These are phyloP conservation scores for Podarcis raffonei DNA, from an alignment of 2,113 vertebrate species.

Conservation along the genomic window DNA sequence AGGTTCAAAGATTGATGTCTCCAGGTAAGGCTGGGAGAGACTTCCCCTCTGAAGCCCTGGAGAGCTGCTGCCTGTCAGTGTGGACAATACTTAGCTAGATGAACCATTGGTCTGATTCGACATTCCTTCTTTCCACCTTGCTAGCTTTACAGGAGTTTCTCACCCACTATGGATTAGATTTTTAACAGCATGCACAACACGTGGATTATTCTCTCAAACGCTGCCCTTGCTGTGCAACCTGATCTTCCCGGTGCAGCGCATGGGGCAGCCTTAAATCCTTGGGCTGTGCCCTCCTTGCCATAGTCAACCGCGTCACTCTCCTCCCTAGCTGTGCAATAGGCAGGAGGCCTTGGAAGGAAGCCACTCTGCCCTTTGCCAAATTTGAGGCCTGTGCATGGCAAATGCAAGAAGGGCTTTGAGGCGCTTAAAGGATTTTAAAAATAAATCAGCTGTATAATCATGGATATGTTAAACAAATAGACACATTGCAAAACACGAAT, in stretches of 20 bases:
- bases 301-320: accelerated
- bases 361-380: background rate
- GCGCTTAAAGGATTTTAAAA: background rate
- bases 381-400: accelerated
- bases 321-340: accelerated
- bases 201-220: accelerated
- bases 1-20: too few species aligned
- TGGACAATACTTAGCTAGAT: too few species aligned
- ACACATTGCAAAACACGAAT: background rate
- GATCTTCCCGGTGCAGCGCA: accelerated
- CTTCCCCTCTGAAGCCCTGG: too few species aligned
- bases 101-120: too few species aligned
- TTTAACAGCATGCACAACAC: background rate
- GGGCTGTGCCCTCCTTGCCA: background rate
- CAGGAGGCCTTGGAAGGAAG: background rate
- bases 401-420: background rate
- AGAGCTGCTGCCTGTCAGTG: background rate
- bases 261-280: accelerated
- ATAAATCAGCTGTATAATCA: background rate
- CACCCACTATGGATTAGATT: accelerated
- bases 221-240: accelerated
- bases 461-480: background rate
- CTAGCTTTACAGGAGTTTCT: accelerated
- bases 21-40: too few species aligned
- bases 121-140: too few species aligned